Percentiles rank a stretch among this genome's conserved stretches.
These are phyloP conservation scores for Oenanthe oenanthe DNA, from an alignment of 2,113 vertebrate species.

Conservation along the genomic window DNA sequence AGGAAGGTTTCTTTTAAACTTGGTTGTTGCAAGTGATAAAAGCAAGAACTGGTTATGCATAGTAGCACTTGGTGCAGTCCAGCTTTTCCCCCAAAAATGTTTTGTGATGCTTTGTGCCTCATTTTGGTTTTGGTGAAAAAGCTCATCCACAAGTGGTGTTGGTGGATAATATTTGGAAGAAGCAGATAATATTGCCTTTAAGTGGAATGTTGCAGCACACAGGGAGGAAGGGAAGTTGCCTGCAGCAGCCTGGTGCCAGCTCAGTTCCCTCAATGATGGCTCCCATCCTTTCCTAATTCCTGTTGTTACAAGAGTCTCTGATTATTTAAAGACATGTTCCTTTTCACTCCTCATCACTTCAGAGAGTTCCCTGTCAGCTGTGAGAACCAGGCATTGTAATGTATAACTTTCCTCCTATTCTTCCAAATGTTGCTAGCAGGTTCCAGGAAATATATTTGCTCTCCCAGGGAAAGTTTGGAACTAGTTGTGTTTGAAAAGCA, in stretches of 20 bases:
- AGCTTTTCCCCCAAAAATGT: background rate
- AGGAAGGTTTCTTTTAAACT: background rate
- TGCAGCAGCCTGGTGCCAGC: background rate
- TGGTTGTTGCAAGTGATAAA: background rate
- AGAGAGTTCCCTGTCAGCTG: constrained; percentile 6
- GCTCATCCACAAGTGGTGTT: rapidly evolving
- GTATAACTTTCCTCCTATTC: constrained; percentile 14
- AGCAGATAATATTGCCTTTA: no score
- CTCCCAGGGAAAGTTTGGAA: constrained; percentile 58
- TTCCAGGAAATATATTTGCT: constrained; percentile 52
- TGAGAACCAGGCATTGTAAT: background rate
- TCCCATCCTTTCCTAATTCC: background rate
- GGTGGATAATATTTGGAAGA: background rate
- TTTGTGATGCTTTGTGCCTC: rapidly evolving
- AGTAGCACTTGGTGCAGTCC: no score
- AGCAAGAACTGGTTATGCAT: background rate
- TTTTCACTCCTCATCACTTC: background rate
- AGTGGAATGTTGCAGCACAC: background rate
- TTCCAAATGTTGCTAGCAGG: background rate
- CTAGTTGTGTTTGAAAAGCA: constrained; percentile 40
- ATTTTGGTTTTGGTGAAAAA: background rate
- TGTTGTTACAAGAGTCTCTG: background rate
- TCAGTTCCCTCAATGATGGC: background rate
- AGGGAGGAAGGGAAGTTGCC: background rate
- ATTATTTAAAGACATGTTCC: background rate